Percentiles rank a stretch among this genome's conserved stretches.
Evolutionary conservation across 2,888 invertebrate species (phyloP).

Genomic region (Hypsopygia costalis): DNA sequence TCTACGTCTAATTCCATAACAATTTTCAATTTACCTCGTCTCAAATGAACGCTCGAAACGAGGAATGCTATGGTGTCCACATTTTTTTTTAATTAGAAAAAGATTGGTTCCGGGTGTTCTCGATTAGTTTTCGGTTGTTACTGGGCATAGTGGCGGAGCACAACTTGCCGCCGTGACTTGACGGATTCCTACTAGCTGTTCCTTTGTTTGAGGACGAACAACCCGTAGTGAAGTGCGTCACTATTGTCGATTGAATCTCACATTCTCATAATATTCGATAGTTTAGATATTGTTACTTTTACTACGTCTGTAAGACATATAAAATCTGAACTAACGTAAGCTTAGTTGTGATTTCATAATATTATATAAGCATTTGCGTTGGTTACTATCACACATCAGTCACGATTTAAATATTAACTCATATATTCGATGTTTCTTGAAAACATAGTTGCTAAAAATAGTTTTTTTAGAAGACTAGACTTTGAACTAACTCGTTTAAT

Average conservation of each 20-base stretch:
- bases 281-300: too few species aligned
- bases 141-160: slow-evolving; percentile 30
- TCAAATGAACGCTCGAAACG: slow-evolving; percentile 34
- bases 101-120: slow-evolving; percentile 74
- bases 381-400: too few species aligned
- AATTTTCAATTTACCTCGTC: slow-evolving; percentile 35
- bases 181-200: slow-evolving; percentile 58
- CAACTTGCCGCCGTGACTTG: slow-evolving; percentile 59
- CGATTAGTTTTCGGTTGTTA: slow-evolving; percentile 70
- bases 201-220: slow-evolving; percentile 57
- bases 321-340: too few species aligned
- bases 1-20: slow-evolving; percentile 9
- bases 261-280: too few species aligned
- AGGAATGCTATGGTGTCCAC: slow-evolving; percentile 50
- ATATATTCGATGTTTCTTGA: background rate
- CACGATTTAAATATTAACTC: background rate
- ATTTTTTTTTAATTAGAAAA: slow-evolving; percentile 68
- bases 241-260: background rate
- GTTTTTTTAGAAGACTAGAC: too few species aligned
- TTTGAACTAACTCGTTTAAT: background rate
- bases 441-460: too few species aligned
- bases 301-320: too few species aligned
- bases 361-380: too few species aligned
- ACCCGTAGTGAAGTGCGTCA: slow-evolving; percentile 34
- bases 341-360: too few species aligned